A percentile compares a stretch with the other conserved stretches of the same genome.
These are phyloP conservation scores for Montipora sp. DNA, from an alignment of 64 coral and sea anemone species.

Conservation along the genomic window DNA sequence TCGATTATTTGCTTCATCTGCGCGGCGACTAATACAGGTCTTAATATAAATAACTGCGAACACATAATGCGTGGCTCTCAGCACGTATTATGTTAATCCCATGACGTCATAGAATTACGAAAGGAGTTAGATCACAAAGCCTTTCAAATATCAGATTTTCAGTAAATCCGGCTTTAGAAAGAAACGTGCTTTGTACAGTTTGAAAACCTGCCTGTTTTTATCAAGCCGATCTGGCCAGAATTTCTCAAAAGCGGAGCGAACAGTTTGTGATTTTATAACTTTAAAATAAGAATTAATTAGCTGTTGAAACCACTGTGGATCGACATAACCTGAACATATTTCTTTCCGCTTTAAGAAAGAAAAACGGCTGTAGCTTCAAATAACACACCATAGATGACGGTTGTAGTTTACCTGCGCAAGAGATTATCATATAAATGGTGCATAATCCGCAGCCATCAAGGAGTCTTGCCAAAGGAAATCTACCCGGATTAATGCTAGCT, in stretches of 20 bases:
- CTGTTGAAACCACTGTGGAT: too few relatives aligned
- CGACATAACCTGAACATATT: not conserved
- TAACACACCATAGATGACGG: not conserved
- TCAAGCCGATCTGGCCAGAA: not conserved
- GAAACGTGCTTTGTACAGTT: not conserved
- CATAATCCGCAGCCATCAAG: not conserved
- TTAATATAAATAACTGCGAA: slow-evolving; percentile 36
- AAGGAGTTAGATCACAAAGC: not conserved
- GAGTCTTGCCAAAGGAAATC: not conserved
- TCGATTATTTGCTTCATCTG: not conserved
- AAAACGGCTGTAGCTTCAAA: not conserved
- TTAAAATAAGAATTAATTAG: too few relatives aligned
- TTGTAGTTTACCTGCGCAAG: not conserved
- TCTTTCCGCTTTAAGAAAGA: not conserved
- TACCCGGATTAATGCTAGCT: too few relatives aligned
- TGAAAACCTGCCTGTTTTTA: not conserved
- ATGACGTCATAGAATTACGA: slow-evolving; percentile 31
- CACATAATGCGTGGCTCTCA: not conserved
- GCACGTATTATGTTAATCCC: slow-evolving; percentile 58
- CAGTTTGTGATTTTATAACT: not conserved
- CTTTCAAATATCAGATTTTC: not conserved
- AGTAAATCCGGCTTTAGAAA: not conserved
- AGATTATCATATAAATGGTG: not conserved
- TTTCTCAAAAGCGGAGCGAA: not conserved
- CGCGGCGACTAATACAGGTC: slow-evolving; percentile 28